These are phyloP conservation scores for Eubasilissa regina DNA, from an alignment of 1,140 invertebrate genomes.

Conservation along the genomic window DNA sequence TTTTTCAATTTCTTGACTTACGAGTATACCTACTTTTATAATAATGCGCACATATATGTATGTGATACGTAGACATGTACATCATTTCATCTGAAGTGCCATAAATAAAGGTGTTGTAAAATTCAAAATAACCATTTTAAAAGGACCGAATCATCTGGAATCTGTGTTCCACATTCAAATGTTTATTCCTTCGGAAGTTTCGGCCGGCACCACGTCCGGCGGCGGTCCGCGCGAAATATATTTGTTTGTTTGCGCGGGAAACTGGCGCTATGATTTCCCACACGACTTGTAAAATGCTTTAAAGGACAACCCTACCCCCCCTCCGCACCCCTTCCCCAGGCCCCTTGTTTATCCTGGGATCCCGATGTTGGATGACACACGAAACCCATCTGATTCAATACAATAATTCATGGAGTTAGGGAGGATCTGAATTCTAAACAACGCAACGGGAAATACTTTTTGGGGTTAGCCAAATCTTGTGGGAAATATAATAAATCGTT, in stretches of 20 bases:
- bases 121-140: too few species aligned
- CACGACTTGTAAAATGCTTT: slow-evolving; percentile 59
- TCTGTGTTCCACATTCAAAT: slow-evolving; percentile 5
- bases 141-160: too few species aligned
- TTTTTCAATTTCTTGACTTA: too few species aligned
- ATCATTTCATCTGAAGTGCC: too few species aligned
- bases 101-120: too few species aligned
- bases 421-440: slow-evolving; percentile 27
- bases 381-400: slow-evolving; percentile 45
- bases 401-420: slow-evolving; percentile 39
- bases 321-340: not conserved
- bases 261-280: slow-evolving; percentile 57
- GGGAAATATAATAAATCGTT: too few species aligned
- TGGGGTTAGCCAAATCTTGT: too few species aligned
- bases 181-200: not conserved
- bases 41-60: too few species aligned
- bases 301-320: slow-evolving; percentile 44
- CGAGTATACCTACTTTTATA: too few species aligned
- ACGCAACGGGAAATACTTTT: slow-evolving; percentile 2
- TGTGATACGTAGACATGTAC: too few species aligned
- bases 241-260: slow-evolving; percentile 55
- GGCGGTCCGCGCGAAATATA: slow-evolving; percentile 44
- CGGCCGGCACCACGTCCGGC: slow-evolving; percentile 1
- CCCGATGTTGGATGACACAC: slow-evolving; percentile 39
- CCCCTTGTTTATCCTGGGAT: slow-evolving; percentile 18